phyloP scores from a whole-genome alignment of 2,888 invertebrate species.

The Arge pagana region DNA sequence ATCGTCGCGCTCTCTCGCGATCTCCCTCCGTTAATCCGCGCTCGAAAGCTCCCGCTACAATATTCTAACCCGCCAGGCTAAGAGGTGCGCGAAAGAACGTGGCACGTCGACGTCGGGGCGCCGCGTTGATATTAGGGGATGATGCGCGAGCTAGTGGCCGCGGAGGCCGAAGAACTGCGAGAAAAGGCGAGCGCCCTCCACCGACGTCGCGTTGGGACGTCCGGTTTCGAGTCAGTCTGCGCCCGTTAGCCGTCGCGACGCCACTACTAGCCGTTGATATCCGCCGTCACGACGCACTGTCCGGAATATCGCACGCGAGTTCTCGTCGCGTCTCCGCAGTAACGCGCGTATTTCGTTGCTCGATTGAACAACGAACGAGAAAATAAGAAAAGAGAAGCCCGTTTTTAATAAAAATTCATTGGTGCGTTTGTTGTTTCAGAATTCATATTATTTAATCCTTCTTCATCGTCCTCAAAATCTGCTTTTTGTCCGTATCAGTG shows the following conservation, averaged over 20 bases:
- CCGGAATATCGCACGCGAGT: constrained; percentile 6
- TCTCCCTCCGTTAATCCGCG: too few relatives aligned
- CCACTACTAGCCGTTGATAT: constrained; percentile 9
- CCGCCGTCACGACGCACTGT: constrained; percentile 7
- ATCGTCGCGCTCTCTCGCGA: too few relatives aligned
- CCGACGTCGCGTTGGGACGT: constrained; percentile 31
- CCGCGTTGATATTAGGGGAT: constrained; percentile 38
- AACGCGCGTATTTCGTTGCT: background rate
- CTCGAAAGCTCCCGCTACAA: too few relatives aligned
- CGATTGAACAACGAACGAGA: background rate
- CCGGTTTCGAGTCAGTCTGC: constrained; percentile 30
- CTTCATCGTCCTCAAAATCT: background rate
- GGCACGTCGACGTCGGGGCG: constrained; percentile 13
- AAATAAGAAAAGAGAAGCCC: background rate
- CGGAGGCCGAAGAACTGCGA: constrained; percentile 37
- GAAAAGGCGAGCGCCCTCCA: constrained; percentile 39
- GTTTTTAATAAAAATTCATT: background rate
- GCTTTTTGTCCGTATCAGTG: background rate
- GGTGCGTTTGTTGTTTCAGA: background rate
- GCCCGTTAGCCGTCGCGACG: constrained; percentile 25
- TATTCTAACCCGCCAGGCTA: background rate
- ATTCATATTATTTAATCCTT: background rate
- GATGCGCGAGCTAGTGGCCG: constrained; percentile 41
- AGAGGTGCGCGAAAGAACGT: constrained; percentile 12
- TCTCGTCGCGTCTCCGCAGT: background rate